Base-by-base conservation (phyloP, 1,140 invertebrate species). In the Drosophila nasuta region DNA sequence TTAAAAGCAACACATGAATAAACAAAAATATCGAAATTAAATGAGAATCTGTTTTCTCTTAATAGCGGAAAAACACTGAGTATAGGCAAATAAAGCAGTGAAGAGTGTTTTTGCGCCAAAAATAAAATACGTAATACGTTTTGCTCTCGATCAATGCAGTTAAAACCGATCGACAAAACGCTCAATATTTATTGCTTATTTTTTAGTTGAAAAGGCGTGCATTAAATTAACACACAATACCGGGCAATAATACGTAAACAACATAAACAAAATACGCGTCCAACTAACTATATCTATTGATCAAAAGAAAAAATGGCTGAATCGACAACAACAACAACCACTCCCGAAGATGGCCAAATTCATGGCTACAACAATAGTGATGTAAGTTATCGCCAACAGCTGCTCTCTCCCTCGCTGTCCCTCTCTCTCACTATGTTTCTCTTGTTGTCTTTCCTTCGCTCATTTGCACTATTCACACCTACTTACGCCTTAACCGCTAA, bases 321-420 rank as follows among this genome's bases (percentile, higher is more conserved):
- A 76, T 77, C 86, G 82, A 69, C 85, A 82, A 76, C 81, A 45
- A 75, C 78, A 66, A 74, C 63, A 52, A 57, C n/a, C 38, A 75
- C 46, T 45, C 13, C 63, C 68, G 85, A 90, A 82, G 86, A 90
- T 90, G 87, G 82, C 46, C 87, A 90, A 70, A 82, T 90, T 64
- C 87, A 90, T 83, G 86, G 86, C 82, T 90, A 68, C 60, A 88
- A 89, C 68, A 90, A 88, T 69, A 71, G 73, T 80, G 86, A 90
- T 80, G 86, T 90, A 90, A 90, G 85, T 89, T 65, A 56, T 56
- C 46, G 45, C 28, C 33, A 38, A 5, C 25, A 54, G 38, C 30
- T 38, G n/a, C n/a, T 68, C 20, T 17, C 48, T 20, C 11, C 2
- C 8, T n/a, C 38, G 3, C 56, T 41, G 28, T 25, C 54, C 8